A percentile compares a stretch with the other conserved stretches of the same genome.
Evolutionary conservation across 2,888 invertebrate species (phyloP).

Genomic region (Papilio gigon): DNA sequence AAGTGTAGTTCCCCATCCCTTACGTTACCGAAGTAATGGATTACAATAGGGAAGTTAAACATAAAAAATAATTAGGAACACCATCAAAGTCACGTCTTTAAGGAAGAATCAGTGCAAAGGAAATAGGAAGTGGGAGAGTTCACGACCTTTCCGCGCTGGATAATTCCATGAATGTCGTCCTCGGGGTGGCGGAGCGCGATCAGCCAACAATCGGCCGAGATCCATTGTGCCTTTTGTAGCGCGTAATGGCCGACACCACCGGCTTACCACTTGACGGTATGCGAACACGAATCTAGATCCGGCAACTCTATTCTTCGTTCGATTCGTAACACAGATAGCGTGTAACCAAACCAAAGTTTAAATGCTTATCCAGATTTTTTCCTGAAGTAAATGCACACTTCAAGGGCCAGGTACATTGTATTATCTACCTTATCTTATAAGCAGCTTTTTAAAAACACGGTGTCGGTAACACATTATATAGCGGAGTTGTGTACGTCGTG

Average conservation of each 20-base stretch:
- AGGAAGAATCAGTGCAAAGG: not conserved
- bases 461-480: not conserved
- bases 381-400: too few species aligned
- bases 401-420: too few species aligned
- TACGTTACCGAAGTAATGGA: too few species aligned
- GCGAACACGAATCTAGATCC: slow-evolving; percentile 32
- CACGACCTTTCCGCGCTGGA: slow-evolving; percentile 16
- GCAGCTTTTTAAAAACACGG: too few species aligned
- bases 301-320: slow-evolving; percentile 15
- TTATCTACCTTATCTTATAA: too few species aligned
- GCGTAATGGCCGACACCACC: slow-evolving; percentile 22
- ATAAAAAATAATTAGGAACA: too few species aligned
- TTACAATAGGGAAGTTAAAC: too few species aligned
- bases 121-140: slow-evolving; percentile 12
- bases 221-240: slow-evolving; percentile 46
- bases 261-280: slow-evolving; percentile 33
- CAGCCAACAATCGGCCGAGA: slow-evolving; percentile 43
- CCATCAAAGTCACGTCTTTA: too few species aligned
- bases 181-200: slow-evolving; percentile 32
- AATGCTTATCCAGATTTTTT: not conserved
- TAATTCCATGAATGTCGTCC: slow-evolving; percentile 36
- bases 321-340: not conserved
- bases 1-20: too few species aligned
- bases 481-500: not conserved
- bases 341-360: not conserved